Evolutionary conservation across 64 coral and sea anemone species (phyloP).

Genomic region (Platygyra sinensis): DNA sequence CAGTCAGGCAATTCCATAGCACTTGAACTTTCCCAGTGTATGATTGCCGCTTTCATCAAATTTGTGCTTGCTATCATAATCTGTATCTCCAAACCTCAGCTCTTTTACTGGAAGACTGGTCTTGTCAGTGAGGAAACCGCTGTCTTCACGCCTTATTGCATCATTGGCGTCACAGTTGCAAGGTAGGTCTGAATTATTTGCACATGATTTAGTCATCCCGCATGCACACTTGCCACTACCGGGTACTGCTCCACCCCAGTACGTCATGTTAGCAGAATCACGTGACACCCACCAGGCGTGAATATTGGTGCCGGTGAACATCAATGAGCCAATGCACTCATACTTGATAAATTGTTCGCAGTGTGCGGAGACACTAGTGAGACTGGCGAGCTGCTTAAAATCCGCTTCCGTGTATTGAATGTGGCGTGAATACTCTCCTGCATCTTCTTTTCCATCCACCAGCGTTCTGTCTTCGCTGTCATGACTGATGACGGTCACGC

Average conservation of each 20-base stretch:
- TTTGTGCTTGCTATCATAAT: fast-evolving
- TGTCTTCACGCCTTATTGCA: background rate
- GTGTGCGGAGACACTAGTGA: background rate
- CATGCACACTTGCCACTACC: background rate
- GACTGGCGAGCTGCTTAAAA: background rate
- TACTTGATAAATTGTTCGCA: constrained; percentile 3
- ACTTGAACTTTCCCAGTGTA: background rate
- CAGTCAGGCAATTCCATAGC: background rate
- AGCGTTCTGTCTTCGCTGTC: background rate
- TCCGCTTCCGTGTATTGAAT: background rate
- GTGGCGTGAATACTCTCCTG: background rate
- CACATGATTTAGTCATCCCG: background rate
- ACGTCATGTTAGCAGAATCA: background rate
- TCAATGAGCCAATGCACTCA: background rate
- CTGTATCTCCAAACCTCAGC: background rate
- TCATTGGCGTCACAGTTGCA: background rate
- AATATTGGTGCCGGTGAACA: background rate
- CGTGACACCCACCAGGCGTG: background rate
- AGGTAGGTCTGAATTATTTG: background rate
- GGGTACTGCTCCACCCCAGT: background rate
- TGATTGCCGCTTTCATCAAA: background rate
- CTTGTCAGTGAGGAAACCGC: background rate
- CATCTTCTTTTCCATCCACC: background rate
- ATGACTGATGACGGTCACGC: background rate
- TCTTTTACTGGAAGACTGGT: background rate